These are phyloP conservation scores for Bugulina stolonifera DNA, from an alignment of 2,888 invertebrate genomes.

Conservation along the genomic window DNA sequence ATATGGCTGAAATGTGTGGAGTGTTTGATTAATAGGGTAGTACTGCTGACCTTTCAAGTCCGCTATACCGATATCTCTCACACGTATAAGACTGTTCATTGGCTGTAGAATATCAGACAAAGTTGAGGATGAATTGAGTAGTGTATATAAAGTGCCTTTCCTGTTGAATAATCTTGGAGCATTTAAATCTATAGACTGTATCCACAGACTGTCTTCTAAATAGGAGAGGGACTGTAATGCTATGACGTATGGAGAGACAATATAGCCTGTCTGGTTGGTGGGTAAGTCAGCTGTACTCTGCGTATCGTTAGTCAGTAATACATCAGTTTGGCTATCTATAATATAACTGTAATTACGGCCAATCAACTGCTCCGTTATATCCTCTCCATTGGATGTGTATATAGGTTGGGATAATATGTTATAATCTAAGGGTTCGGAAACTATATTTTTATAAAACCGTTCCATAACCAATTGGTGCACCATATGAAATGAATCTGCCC, in stretches of 20 bases:
- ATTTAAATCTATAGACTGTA: neutral
- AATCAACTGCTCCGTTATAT: neutral
- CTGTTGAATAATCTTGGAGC: neutral
- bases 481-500: neutral
- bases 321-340: neutral
- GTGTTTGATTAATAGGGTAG: neutral
- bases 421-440: neutral
- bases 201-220: neutral
- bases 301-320: neutral
- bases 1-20: constrained; percentile 6
- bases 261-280: neutral
- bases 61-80: neutral
- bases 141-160: neutral
- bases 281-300: neutral
- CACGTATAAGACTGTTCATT: neutral
- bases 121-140: neutral
- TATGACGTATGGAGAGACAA: neutral
- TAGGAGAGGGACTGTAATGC: neutral
- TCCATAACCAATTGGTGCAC: neutral
- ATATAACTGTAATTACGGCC: neutral
- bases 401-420: neutral
- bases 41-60: constrained; percentile 9
- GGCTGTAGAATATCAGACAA: neutral
- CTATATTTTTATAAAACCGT: neutral
- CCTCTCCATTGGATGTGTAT: neutral